Evolutionary conservation across 2,888 invertebrate genomes (phyloP).

Genomic region (Zygogramma bicolorata): DNA sequence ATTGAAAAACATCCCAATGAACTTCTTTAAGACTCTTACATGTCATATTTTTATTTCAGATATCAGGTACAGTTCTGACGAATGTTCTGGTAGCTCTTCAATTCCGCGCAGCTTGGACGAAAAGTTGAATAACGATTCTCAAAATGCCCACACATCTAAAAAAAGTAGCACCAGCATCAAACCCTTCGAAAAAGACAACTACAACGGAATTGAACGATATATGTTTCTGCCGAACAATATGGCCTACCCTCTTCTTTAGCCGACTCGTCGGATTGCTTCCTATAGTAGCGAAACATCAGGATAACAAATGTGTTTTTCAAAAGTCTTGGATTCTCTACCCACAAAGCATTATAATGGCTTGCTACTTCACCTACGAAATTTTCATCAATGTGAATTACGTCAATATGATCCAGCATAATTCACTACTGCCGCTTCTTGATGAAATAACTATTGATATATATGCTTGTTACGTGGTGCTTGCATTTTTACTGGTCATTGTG

Average conservation of each 20-base stretch:
- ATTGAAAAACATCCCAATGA: no score
- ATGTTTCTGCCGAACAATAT: neutral
- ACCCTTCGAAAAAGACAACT: neutral
- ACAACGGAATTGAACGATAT: neutral
- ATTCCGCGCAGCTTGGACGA: constrained; percentile 46
- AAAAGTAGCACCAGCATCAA: neutral
- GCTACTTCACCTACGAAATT: constrained; percentile 50
- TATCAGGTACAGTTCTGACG: constrained; percentile 52
- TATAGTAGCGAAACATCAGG: neutral
- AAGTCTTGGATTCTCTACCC: constrained; percentile 56
- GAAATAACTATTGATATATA: constrained; percentile 59
- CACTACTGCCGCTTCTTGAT: constrained; percentile 57
- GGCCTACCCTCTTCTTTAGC: neutral
- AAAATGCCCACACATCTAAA: neutral
- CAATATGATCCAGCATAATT: constrained; percentile 48
- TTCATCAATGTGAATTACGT: constrained; percentile 53
- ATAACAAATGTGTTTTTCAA: constrained; percentile 56
- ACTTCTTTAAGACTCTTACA: no score
- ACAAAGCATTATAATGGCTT: constrained; percentile 51
- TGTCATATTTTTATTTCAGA: no score
- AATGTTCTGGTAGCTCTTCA: constrained; percentile 55
- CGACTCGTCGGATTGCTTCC: neutral
- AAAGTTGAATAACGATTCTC: neutral
- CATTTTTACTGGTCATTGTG: constrained; percentile 53
- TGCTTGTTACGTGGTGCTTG: constrained; percentile 54